Base-by-base conservation (phyloP, 2,113 vertebrate genomes). In the Caloenas nicobarica region DNA sequence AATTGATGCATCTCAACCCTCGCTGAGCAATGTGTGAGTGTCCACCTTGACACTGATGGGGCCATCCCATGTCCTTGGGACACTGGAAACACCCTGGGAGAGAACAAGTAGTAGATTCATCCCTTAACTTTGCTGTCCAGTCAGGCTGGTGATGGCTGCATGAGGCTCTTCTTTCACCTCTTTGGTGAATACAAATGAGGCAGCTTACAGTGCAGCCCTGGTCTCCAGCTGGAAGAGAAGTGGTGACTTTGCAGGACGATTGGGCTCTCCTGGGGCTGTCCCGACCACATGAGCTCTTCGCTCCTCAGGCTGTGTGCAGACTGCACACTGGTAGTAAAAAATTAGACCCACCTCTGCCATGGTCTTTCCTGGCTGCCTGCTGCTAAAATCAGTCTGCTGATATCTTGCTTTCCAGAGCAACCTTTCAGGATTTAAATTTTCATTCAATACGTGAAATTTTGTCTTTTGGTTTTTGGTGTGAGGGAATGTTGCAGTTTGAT, bases 231-330 rank as follows among this genome's bases (percentile, higher is more conserved):
- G 66, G 33, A 86, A 54, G 36, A 54, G 51, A 84, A 72, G 29
- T 3, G n/a, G 25, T 64, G 53, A 19, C 57, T 66, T 70, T 23
- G 31, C 14, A 1, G 40, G 6, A 26, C 17, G 24, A 14, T 70
- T 1, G 0, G 36, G 28, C 13, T 89, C 24, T 60, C 34, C 4
- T 29, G 11, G n/a, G 21, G 26, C 17, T 69, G 53, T 2, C 40
- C 21, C 0, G 1, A 31, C 24, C 64, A 15, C 1, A 0, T 8
- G 31, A 83, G 31, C 18, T 89, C 44, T 36, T 70, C 13, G 2
- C 28, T 82, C 6, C 24, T 61, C 28, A 66, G 56, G 26, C 53
- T 40, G 58, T 2, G 6, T 11, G n/a, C 53, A 68, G 26, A n/a
- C 24, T 17, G 10, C n/a, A 8, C 4, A 2, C 21, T 61, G 46